Base-by-base conservation (phyloP, 2,113 vertebrate species). In the Heteronetta atricapilla region DNA sequence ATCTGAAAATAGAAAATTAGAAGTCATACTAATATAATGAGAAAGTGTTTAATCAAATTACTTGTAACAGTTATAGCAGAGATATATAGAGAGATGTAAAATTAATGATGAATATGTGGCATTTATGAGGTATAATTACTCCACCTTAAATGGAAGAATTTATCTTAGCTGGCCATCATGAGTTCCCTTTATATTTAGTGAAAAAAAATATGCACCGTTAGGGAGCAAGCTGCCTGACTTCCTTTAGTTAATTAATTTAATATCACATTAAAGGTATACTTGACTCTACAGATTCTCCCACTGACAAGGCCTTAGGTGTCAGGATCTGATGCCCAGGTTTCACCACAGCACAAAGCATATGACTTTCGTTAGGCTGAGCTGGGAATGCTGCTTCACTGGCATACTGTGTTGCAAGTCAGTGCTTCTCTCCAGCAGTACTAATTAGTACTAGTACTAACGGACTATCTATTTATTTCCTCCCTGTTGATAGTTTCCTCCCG, bases 1-100 rank as follows among this genome's bases (percentile, higher is more conserved):
- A 97, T 70, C 98, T 98, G 86, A 74, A 96, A 96, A 68, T 2
- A 67, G 44, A 82, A 42, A 36, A 96, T 17, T 59, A n/a, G 26
- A 86, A 88, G 31, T 82, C n/a, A 53, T 76, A 86, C 17, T 50
- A 92, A 40, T 20, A 9, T 33, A 84, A 56, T 12, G 2, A 34
- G 3, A 60, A 83, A 5, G 5, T 12, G 6, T 31, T 79, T 74
- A 63, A 80, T 38, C 28, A 68, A 85, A 13, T 21, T 36, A 42
- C 64, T 38, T 46, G 5, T n/a, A 89, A 66, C 22, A 89, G 14
- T 13, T 36, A 21, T 50, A 34, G 53, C 4, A 48, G 9, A 7
- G 69, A 20, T 59, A 16, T 11, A 25, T 0, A 77, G 4, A 34
- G 8, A 63, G 5, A 60, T 3, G 3, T 25, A 42, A 44, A 89